phyloP scores from a whole-genome alignment of 2,888 invertebrate species.

The Oscheius onirici region DNA sequence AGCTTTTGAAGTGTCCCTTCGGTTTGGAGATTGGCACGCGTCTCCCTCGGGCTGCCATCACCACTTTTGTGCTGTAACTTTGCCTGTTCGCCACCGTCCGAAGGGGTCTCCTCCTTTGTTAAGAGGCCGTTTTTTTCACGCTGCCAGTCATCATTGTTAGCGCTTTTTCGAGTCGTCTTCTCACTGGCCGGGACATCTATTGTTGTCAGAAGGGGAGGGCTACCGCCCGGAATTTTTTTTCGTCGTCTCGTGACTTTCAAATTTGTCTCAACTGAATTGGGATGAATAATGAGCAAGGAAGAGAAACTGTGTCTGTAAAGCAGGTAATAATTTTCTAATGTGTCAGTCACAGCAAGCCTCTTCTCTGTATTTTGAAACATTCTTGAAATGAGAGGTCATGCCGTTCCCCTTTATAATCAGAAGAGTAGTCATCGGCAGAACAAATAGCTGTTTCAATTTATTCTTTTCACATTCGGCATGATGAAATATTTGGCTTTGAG shows the following conservation, averaged over 20 bases:
- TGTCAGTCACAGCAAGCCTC: neutral
- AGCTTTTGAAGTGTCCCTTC: too few relatives aligned
- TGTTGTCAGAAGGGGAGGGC: too few relatives aligned
- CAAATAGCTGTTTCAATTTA: neutral
- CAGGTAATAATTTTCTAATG: too few relatives aligned
- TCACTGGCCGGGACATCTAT: too few relatives aligned
- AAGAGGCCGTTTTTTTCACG: neutral
- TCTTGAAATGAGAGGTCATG: neutral
- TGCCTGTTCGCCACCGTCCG: neutral
- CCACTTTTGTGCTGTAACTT: neutral
- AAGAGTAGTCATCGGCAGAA: neutral
- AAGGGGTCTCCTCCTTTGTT: neutral
- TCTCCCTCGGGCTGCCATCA: too few relatives aligned
- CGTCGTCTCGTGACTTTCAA: too few relatives aligned
- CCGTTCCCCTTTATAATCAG: neutral
- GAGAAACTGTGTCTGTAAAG: too few relatives aligned
- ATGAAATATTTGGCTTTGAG: too few relatives aligned
- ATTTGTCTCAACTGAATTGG: too few relatives aligned
- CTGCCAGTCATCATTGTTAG: conserved; percentile 1
- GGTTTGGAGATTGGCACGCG: too few relatives aligned
- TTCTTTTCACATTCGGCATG: neutral
- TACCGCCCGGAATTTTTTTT: too few relatives aligned
- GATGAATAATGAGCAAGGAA: too few relatives aligned
- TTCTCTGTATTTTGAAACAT: neutral
- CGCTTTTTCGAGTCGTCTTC: neutral